Evolutionary conservation across 1,140 invertebrate genomes (phyloP), one percentile per base, ranked within the genome.

Genomic region (Lasioglossum albipes): DNA sequence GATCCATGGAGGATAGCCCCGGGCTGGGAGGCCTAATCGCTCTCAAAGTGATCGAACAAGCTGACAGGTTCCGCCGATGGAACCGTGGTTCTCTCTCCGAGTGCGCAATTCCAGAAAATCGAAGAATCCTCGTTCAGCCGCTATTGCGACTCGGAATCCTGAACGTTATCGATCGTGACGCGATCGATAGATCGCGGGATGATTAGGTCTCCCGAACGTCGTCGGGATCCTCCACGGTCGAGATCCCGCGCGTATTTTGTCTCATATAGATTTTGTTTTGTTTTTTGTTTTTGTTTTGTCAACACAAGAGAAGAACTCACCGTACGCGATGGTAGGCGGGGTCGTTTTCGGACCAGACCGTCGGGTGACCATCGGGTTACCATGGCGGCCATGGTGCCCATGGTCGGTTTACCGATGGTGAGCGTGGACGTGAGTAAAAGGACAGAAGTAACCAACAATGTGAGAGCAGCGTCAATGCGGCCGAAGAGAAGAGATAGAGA

Each of bases 361-460:
- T 91, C 89, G 88, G 88, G 80, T 91, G 90, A 92, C 88, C 91
- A 91, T 89, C 85, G 87, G 89, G 75, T 84, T 85, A 88, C 90
- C 89, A 89, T 89, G 90, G 90, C 77, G 89, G 87, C 84, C 85
- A 90, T 91, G 87, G 81, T 82, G 85, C 71, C 79, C 83, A 81
- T 83, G 83, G 86, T 91, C 86, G 88, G 83, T 86, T 86, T 88
- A 88, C 87, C 84, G 90, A 89, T 90, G 91, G 87, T 88, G 89
- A 85, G 87, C 87, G 89, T 88, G 89, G 89, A 89, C 90, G 91
- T 93, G 85, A 93, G 87, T 91, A 91, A 92, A 93, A 92, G 92
- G 92, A 93, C 92, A 93, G 92, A 93, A 93, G 93, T 93, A 93
- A 92, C 92, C 93, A 93, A 87, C 87, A 93, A 91, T 92, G 92